Evolutionary conservation across 2,113 vertebrate genomes (phyloP).

Genomic region (Emydocephalus ijimae): DNA sequence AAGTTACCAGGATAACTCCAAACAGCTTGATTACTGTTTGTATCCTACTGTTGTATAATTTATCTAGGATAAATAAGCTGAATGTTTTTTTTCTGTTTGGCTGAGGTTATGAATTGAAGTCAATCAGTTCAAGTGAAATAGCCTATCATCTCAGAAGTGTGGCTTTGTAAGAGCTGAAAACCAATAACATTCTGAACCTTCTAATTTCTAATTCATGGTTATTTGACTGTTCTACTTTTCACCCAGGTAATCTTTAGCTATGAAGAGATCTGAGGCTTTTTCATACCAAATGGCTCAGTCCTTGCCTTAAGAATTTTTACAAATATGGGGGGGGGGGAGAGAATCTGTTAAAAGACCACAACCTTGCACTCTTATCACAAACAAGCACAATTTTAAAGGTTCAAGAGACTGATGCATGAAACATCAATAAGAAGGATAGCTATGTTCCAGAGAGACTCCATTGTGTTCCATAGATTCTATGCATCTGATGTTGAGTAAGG

Average conservation of each 20-base stretch:
- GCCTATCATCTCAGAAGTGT: neutral
- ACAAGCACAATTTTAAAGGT: too few relatives aligned
- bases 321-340: too few relatives aligned
- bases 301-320: neutral
- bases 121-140: neutral
- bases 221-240: neutral
- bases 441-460: neutral
- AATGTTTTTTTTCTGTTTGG: neutral
- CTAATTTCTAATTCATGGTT: neutral
- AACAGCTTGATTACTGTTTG: neutral
- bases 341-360: too few relatives aligned
- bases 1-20: neutral
- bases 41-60: neutral
- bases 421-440: neutral
- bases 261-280: neutral
- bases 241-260: too few relatives aligned
- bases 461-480: neutral
- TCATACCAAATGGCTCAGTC: neutral
- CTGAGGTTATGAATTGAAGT: neutral
- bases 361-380: too few relatives aligned
- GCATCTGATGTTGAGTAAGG: neutral
- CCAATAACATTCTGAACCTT: neutral
- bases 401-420: neutral
- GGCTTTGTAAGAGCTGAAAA: neutral
- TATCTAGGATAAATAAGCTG: neutral